phyloP scores from a whole-genome alignment of 1,140 invertebrate genomes.

The Colletes latitarsis region DNA sequence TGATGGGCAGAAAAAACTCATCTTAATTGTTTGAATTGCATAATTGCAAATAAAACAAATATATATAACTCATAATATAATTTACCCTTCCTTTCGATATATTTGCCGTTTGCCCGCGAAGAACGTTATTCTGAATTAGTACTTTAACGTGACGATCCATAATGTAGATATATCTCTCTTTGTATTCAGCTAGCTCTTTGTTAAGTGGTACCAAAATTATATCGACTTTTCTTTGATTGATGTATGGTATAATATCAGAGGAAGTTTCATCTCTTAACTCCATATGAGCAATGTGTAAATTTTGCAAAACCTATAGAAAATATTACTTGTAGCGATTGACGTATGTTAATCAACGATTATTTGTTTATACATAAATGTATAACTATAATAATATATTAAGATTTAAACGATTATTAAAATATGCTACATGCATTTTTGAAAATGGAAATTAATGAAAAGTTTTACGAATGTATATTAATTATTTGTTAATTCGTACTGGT shows the following conservation, averaged over 20 bases:
- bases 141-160: constrained; percentile 77
- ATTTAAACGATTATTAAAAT: no score
- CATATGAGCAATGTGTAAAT: constrained; percentile 92
- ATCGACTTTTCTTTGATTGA: constrained; percentile 89
- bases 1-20: constrained; percentile 79
- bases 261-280: constrained; percentile 94
- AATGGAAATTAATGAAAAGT: no score
- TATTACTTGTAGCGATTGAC: not conserved
- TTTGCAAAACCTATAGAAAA: constrained; percentile 87
- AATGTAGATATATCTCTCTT: constrained; percentile 83
- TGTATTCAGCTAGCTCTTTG: constrained; percentile 84
- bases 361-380: no score
- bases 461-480: no score
- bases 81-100: constrained; percentile 77
- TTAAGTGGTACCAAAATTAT: constrained; percentile 89
- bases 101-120: constrained; percentile 69
- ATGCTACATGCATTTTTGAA: no score
- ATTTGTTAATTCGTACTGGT: not conserved
- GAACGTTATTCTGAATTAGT: constrained; percentile 69
- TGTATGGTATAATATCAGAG: constrained; percentile 92
- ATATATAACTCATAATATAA: constrained; percentile 9
- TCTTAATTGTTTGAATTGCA: constrained; percentile 7
- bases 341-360: no score
- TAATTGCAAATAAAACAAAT: constrained; percentile 3
- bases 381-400: no score